Evolutionary conservation across 2,888 invertebrate species (phyloP).

Genomic region (Netelia virgata): DNA sequence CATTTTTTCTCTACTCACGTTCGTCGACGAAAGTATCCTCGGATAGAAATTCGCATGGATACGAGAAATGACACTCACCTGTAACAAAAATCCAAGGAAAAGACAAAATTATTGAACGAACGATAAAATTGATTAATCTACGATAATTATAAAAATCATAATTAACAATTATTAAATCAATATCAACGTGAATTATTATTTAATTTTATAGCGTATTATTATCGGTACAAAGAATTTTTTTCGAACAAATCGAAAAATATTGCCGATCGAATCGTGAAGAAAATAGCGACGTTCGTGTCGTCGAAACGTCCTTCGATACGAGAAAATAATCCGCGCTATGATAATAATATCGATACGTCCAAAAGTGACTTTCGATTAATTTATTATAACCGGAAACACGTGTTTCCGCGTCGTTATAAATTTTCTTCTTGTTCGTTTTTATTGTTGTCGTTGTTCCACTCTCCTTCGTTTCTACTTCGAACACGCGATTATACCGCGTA

Average conservation of each 20-base stretch:
- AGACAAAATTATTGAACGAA: conserved; percentile 12
- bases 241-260: background rate
- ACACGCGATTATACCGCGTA: background rate
- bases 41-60: background rate
- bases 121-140: background rate
- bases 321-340: background rate
- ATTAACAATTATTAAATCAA: background rate
- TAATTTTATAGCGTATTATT: background rate
- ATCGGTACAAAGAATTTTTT: background rate
- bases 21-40: background rate
- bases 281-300: background rate
- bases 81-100: conserved; percentile 18
- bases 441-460: background rate
- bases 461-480: conserved; percentile 28
- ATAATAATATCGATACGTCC: background rate
- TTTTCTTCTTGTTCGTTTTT: background rate
- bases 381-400: conserved; percentile 64
- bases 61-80: conserved; percentile 25
- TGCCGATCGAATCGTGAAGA: background rate
- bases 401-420: conserved; percentile 51
- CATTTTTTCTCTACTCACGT: conserved; percentile 14
- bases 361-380: conserved; percentile 64
- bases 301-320: background rate
- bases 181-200: background rate
- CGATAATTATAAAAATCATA: background rate